A percentile compares a stretch with the other conserved stretches of the same genome.
These are phyloP conservation scores for Corythornis madagascariensis DNA, from an alignment of 2,113 vertebrate species.

Conservation along the genomic window DNA sequence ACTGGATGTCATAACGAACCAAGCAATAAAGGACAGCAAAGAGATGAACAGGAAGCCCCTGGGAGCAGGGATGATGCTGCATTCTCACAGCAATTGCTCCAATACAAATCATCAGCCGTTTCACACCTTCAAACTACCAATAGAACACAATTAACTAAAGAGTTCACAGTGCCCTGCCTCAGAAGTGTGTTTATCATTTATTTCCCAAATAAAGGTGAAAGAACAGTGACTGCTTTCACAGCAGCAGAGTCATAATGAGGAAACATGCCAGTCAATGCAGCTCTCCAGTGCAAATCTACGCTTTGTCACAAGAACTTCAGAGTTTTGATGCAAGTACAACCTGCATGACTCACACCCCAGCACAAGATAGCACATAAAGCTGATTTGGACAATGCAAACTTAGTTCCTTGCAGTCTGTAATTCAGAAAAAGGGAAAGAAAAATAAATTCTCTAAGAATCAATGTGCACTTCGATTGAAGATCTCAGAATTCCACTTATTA, in stretches of 20 bases:
- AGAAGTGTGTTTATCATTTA: neutral
- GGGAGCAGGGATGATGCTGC: neutral
- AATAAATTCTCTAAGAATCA: neutral
- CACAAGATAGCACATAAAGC: neutral
- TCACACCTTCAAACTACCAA: neutral
- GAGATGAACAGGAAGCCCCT: neutral
- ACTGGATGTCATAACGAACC: neutral
- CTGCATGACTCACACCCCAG: neutral
- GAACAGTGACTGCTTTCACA: neutral
- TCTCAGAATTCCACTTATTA: neutral
- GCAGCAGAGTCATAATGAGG: neutral
- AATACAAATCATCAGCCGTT: neutral
- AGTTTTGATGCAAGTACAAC: rapidly evolving
- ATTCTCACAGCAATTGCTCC: neutral
- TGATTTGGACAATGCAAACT: neutral
- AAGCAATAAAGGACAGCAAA: neutral
- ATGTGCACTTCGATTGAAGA: neutral
- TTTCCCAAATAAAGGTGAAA: neutral
- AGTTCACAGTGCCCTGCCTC: neutral
- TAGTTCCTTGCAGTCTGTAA: neutral
- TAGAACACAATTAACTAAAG: neutral
- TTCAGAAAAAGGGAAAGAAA: neutral
- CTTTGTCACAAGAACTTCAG: neutral
- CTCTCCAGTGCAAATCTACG: neutral
- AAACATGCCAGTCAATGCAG: neutral